Evolutionary conservation across 2,113 vertebrate genomes (phyloP).

Genomic region (Actenoides lindsayi): DNA sequence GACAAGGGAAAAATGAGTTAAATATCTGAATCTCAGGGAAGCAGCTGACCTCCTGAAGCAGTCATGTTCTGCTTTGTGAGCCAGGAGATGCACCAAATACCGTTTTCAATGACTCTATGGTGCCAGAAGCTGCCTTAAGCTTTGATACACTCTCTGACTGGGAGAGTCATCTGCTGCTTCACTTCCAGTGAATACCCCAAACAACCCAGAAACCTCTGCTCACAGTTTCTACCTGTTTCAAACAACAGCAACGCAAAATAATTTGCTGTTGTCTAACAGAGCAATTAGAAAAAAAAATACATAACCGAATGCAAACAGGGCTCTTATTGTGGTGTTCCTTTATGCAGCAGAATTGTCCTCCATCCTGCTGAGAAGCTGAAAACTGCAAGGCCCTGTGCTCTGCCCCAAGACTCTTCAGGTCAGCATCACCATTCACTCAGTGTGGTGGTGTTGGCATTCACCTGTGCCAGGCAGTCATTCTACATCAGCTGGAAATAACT

Average conservation of each 20-base stretch:
- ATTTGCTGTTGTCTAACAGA: neutral
- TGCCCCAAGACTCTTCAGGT: neutral
- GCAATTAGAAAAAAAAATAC: neutral
- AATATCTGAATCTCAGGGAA: neutral
- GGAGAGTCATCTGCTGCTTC: neutral
- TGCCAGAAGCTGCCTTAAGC: neutral
- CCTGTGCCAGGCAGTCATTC: neutral
- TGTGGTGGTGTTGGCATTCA: rapidly evolving
- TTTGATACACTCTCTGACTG: neutral
- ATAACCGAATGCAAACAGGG: neutral
- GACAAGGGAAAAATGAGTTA: neutral
- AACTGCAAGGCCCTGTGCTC: neutral
- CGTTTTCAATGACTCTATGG: neutral
- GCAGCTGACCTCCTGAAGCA: neutral
- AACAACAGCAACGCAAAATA: neutral
- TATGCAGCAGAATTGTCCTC: neutral
- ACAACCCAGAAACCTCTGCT: neutral
- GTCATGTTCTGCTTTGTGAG: rapidly evolving
- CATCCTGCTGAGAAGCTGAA: neutral
- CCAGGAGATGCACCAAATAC: neutral
- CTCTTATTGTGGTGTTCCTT: neutral
- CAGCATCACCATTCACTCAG: neutral
- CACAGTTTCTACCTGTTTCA: neutral
- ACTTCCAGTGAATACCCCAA: neutral
- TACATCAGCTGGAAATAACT: neutral